phyloP scores from a whole-genome alignment of 2,888 invertebrate genomes.

The Agrypnus murinus region DNA sequence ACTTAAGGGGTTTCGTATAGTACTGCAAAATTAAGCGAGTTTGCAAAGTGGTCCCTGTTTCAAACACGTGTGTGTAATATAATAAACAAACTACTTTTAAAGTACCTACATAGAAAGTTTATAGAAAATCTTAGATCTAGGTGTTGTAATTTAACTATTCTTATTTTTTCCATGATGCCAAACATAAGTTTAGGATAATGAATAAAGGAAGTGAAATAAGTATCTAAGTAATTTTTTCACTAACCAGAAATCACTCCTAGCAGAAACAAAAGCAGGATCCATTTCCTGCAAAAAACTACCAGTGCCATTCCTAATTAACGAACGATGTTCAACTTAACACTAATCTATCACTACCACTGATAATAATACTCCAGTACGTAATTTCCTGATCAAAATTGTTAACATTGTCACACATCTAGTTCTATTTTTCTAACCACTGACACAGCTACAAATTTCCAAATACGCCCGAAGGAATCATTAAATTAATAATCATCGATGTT shows the following conservation, averaged over 20 bases:
- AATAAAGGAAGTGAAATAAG: background rate
- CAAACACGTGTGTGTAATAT: background rate
- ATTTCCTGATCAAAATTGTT: conserved; percentile 18
- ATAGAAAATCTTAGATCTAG: background rate
- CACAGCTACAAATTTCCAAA: conserved; percentile 17
- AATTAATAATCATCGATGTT: background rate
- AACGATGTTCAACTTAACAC: conserved; percentile 31
- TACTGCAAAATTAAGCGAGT: background rate
- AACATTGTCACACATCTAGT: conserved; percentile 36
- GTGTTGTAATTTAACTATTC: too few species aligned
- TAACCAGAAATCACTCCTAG: conserved; percentile 56
- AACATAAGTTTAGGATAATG: too few species aligned
- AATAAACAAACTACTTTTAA: conserved; percentile 1
- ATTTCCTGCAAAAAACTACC: conserved; percentile 29
- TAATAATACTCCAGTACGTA: conserved; percentile 31
- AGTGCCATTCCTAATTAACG: conserved; percentile 39
- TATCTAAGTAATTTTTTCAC: conserved; percentile 40
- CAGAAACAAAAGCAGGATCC: conserved; percentile 48
- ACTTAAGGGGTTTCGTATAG: background rate
- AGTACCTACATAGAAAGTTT: background rate
- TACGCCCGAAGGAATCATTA: conserved; percentile 1
- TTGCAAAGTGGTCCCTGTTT: background rate
- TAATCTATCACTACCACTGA: conserved; percentile 41
- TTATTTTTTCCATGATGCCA: too few species aligned
- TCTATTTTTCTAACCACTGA: background rate